These are phyloP conservation scores for Tetragnatha versicolor DNA, from an alignment of 1,140 invertebrate genomes.

Conservation along the genomic window DNA sequence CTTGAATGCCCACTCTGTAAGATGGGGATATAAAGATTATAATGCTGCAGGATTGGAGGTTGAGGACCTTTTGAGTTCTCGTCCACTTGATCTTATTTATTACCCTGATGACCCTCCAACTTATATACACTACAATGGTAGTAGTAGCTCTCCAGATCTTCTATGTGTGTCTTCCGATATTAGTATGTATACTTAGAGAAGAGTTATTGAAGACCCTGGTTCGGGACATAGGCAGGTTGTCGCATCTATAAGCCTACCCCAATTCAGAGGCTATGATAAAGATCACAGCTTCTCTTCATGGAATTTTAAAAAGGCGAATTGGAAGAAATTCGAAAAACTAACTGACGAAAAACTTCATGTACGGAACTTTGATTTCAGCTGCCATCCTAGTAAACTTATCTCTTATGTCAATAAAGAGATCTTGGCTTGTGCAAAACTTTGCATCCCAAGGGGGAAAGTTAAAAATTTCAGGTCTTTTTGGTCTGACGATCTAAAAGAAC, in stretches of 20 bases:
- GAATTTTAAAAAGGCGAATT: constrained; percentile 12
- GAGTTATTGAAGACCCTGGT: not conserved
- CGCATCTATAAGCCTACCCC: not conserved
- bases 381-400: no score
- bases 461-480: not conserved
- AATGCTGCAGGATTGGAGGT: constrained; percentile 28
- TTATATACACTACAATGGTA: constrained; percentile 20
- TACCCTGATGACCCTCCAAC: constrained; percentile 6
- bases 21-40: constrained; percentile 13
- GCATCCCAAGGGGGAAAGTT: not conserved
- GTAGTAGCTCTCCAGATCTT: not conserved
- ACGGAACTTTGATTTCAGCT: no score
- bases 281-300: not conserved
- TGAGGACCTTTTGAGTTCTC: constrained; percentile 16
- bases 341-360: no score
- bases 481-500: not conserved
- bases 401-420: no score
- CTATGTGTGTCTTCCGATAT: constrained; percentile 25
- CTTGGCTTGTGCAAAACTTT: not conserved
- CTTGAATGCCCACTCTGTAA: not conserved
- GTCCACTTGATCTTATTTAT: constrained; percentile 26
- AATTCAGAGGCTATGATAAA: not conserved
- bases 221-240: constrained; percentile 11
- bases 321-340: no score
- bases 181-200: not conserved